Base-by-base conservation (phyloP, 1,140 invertebrate genomes). In the Drosophila burlai region DNA sequence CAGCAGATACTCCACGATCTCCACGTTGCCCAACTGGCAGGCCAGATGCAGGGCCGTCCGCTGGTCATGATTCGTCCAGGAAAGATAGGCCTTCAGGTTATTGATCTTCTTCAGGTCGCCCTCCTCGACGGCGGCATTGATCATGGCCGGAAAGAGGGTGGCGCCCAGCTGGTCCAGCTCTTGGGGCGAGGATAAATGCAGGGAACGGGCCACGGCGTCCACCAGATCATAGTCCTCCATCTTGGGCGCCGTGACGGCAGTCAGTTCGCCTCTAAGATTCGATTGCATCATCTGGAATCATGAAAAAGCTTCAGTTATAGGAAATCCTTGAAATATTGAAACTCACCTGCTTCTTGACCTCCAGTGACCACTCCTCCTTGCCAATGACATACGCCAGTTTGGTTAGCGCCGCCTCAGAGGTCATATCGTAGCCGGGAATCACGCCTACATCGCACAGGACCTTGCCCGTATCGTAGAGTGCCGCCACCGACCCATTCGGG, bases 381-480 rank as follows among this genome's bases (percentile, higher is more conserved):
- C 97, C 96, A 6, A 99, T 93, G 1, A 99, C 97, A 82, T 99
- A 99, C 2, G 96, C 95, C 0, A 99, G 94, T 94, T 99, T 99
- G 2, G 97, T 96, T 1, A 99, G 93, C 1, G 98, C 98, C 1
- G 98, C 98, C 93, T 99, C 98, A 0, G 97, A 96, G 0, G 98
- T 99, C 97, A 99, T 99, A 92, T 99, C 98, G 63, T 94, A 96
- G 0, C 99, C 98, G 1, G 97, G 95, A 52, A 98, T 96, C 6
- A 99, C 96, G 9, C 98, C 98, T 47, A 94, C 93, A 49, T 94
- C 94, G 31, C 92, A 80, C 10, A 95, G 85, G 8, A 94, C 92
- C 94, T 95, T 92, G 68, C 97, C 98, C 45, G 97, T 96, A 84
- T 97, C 97, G 91, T 99, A 99, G 0, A 95, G 94, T 13, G 95